A percentile compares a stretch with the other conserved stretches of the same genome.
Evolutionary conservation across 2,888 invertebrate species (phyloP).

Genomic region (Meliscaeva auricollis): DNA sequence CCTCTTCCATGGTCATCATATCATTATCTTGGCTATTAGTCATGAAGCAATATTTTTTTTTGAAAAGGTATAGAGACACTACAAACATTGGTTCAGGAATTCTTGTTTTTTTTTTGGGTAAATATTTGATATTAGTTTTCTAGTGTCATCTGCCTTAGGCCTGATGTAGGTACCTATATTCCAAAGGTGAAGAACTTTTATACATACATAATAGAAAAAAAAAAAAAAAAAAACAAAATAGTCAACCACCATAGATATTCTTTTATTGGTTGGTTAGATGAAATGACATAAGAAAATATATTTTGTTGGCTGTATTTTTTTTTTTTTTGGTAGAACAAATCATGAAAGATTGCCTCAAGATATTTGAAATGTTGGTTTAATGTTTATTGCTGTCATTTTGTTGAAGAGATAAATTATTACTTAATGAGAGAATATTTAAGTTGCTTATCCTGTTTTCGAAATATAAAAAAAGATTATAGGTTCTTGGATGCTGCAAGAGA

Average conservation of each 20-base stretch:
- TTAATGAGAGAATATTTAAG: conserved; percentile 62
- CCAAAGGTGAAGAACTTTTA: conserved; percentile 63
- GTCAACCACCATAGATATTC: neutral
- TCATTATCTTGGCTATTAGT: neutral
- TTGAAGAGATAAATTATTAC: conserved; percentile 62
- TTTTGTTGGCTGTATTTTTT: conserved; percentile 8
- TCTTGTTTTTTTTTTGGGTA: neutral
- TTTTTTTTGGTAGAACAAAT: neutral
- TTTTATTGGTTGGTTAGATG: neutral
- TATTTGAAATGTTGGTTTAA: conserved; percentile 47
- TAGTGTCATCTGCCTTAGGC: conserved; percentile 54
- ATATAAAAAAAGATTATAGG: too few species aligned
- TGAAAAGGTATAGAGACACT: too few species aligned
- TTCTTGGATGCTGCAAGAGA: too few species aligned
- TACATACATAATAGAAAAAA: conserved; percentile 17
- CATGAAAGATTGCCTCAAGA: conserved; percentile 38
- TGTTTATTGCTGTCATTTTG: conserved; percentile 58
- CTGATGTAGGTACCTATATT: conserved; percentile 17
- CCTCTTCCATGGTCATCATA: conserved; percentile 55
- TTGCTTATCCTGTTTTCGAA: conserved; percentile 14
- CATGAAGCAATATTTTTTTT: conserved; percentile 13
- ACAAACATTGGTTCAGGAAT: neutral
- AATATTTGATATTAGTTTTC: conserved; percentile 32
- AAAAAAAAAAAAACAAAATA: neutral
- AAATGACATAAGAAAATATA: conserved; percentile 46